Conservation (phyloP, 2,797 vertebrate species). For the Mormyrus proboscirostris region DNA sequence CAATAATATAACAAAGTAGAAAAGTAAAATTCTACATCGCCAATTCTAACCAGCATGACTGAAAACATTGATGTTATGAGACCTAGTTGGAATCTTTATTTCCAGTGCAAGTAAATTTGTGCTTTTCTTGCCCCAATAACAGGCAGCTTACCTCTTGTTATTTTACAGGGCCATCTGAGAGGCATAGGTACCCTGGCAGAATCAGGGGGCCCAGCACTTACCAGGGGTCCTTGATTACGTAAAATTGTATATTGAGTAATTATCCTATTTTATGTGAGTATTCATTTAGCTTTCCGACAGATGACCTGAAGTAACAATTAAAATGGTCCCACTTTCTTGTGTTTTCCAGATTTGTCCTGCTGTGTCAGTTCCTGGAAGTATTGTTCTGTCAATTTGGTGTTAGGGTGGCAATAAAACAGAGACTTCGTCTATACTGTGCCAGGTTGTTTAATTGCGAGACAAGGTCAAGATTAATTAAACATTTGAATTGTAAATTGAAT, state of each 20-base stretch:
- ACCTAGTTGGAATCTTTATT: not conserved
- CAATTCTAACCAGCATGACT: not conserved
- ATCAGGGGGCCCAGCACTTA: not conserved
- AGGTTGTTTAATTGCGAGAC: not conserved
- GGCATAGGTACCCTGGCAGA: not conserved
- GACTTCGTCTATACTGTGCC: not conserved
- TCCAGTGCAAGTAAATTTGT: not conserved
- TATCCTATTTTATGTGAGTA: not conserved
- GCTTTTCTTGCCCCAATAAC: not conserved
- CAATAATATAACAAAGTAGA: not conserved
- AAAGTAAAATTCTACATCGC: not conserved
- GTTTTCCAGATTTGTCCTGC: not conserved
- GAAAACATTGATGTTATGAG: not conserved
- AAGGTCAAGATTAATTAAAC: conserved; percentile 40
- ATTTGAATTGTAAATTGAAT: conserved; percentile 43
- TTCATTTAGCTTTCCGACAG: not conserved
- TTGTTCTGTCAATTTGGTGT: not conserved
- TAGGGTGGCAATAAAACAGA: not conserved
- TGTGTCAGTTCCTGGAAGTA: not conserved
- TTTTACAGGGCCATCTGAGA: not conserved
- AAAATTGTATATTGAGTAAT: not conserved
- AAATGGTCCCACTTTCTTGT: not conserved
- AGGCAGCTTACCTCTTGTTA: not conserved
- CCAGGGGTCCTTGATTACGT: not conserved
- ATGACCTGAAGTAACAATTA: not conserved